Percentiles rank a stretch among this genome's conserved stretches.
Evolutionary conservation across 2,113 vertebrate species (phyloP).

Genomic region (Seriola aureovittata): DNA sequence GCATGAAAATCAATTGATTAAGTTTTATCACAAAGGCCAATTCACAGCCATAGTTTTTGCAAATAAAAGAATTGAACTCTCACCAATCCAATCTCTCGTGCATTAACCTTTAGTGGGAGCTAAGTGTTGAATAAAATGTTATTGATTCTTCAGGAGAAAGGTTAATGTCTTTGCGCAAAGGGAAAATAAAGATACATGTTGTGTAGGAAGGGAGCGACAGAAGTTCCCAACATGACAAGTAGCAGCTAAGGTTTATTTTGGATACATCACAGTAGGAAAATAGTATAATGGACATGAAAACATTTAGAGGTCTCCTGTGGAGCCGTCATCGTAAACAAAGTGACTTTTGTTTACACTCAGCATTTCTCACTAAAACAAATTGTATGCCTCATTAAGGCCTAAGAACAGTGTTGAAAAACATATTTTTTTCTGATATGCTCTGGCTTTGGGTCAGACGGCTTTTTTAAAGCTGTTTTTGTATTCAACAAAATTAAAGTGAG

Average conservation of each 20-base stretch:
- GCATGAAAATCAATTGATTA: conserved; percentile 51
- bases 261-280: not conserved
- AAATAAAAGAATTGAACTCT: conserved; percentile 53
- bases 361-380: not conserved
- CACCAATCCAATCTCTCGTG: conserved; percentile 51
- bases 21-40: conserved; percentile 43
- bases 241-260: not conserved
- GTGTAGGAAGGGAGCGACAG: not conserved
- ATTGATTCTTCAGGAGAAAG: conserved; percentile 70
- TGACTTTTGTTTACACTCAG: not conserved
- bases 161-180: conserved; percentile 55
- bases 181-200: conserved; percentile 38
- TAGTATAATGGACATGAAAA: conserved; percentile 7
- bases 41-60: conserved; percentile 27
- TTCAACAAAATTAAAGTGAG: not conserved
- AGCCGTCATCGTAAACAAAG: not conserved
- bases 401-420: not conserved
- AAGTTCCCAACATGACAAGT: not conserved
- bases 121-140: conserved; percentile 61
- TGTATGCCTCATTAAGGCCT: not conserved
- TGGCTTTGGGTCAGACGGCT: not conserved
- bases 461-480: not conserved
- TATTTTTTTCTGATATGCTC: not conserved
- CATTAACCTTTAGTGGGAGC: conserved; percentile 68
- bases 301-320: not conserved